Percentiles rank a stretch among this genome's conserved stretches.
Evolutionary conservation across 2,888 invertebrate species (phyloP).

Genomic region (Germaria angustata): DNA sequence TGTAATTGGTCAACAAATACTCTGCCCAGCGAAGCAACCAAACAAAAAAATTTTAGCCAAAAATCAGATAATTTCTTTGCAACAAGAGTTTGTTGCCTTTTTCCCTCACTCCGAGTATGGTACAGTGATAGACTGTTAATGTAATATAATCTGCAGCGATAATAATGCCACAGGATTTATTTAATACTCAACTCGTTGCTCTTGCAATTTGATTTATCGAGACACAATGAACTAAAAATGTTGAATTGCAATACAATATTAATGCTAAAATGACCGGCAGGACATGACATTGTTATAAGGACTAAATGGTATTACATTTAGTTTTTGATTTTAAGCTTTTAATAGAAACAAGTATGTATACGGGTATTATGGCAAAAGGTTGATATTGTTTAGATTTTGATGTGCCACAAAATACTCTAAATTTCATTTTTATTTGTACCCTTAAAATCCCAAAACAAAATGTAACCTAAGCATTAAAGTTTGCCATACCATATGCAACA

Average conservation of each 20-base stretch:
- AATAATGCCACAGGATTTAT: slow-evolving; percentile 37
- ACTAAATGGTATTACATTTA: not conserved
- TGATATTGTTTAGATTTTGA: not conserved
- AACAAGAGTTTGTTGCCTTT: not conserved
- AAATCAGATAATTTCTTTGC: not conserved
- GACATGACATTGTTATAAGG: not conserved
- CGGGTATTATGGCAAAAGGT: not conserved
- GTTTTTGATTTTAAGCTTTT: not conserved
- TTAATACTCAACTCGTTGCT: not conserved
- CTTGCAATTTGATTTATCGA: slow-evolving; percentile 33
- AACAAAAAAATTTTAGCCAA: not conserved
- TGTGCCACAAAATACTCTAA: not conserved
- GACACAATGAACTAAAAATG: slow-evolving; percentile 15
- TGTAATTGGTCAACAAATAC: not conserved
- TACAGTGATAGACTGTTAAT: not conserved
- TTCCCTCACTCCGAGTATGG: too few species aligned
- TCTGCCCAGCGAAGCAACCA: not conserved
- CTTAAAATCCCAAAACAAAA: too few species aligned
- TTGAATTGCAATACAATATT: not conserved
- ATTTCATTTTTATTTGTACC: too few species aligned
- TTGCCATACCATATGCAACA: too few species aligned
- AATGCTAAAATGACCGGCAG: not conserved
- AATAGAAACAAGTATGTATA: not conserved
- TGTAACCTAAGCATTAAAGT: too few species aligned
- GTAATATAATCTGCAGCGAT: not conserved